Evolutionary conservation across 2,888 invertebrate species (phyloP), one percentile per base, ranked within the genome.

Genomic region (Leucoptera coffeella): DNA sequence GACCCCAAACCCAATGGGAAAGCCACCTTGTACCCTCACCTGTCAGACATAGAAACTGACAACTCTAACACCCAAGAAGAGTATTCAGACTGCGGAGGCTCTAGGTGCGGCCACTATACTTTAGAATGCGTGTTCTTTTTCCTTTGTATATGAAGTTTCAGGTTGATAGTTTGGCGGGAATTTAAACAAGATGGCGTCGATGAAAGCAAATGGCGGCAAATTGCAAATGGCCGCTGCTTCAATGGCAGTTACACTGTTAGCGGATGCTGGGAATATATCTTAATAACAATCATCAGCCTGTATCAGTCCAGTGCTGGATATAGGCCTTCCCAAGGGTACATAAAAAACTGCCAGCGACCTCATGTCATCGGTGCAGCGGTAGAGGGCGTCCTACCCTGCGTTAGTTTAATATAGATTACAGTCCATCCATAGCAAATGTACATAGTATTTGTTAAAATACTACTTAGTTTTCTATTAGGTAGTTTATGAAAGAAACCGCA

Each of bases 11-110:
- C 35, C 47, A 1, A 60, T 58, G 29, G 53, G 56, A 81, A 81
- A 39, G 73, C 76, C 1, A 60, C 74, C 26, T 47, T 88, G 5
- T 89, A 88, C 59, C 88, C 88, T 1, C 80, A 80, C 38, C 53
- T 89, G n/a, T 82, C 83, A 0, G 82, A 84, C 42, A 78, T 85
- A 17, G 84, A 85, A 39, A 76, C 80, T 0, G 71, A 69, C 30
- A 59, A 59, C 33, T 72, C 57, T 25, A 58, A 54, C 29, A 58
- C 45, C 6, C 71, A 51, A 30, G 69, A 62, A 38, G 74, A 57
- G 41, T 72, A 50, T 26, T 65, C 67, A 0, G 67, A 67, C 30
- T 72, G 72, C 30, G 71, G 71, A 1, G 62, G 65, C 26, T 69
- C 69, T 37, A 71, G 72, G 72, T 72, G 72, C 45, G 71, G 67